Base-by-base conservation (phyloP, 2,888 invertebrate genomes). In the Heteropelma amictum region DNA sequence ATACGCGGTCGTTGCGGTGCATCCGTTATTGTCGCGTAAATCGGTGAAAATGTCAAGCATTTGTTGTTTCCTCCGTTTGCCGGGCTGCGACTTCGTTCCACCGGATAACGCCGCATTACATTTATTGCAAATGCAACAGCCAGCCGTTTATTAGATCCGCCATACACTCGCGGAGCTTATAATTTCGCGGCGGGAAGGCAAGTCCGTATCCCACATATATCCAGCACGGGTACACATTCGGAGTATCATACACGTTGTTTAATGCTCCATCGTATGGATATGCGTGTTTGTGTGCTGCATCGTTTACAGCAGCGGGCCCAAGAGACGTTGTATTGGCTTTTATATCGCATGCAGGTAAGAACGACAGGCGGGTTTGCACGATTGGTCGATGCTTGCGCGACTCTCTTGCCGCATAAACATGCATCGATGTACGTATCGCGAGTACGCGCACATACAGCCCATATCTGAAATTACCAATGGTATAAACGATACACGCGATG, bases 71-170 rank as follows among this genome's bases (percentile, higher is more conserved):
- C 26, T n/a, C 45, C 21, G n/a, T n/a, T n/a, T n/a, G n/a, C n/a
- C n/a, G n/a, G n/a, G 45, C 54, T 42, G 54, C 54, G 65, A 65
- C 68, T 56, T 70, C 80, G 85, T 87, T 87, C 86, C 86, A 82
- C 82, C 87, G 87, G 87, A 87, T 86, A 87, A 76, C 67, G 77
- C 71, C 65, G 76, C 80, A 86, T 85, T 83, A 86, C 85, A 84
- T 82, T 82, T 81, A 87, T 88, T 83, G 83, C 78, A 82, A 82
- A 79, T 78, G 77, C 75, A 76, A 78, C 78, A 77, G 72, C 76
- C 79, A 81, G 78, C 67, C 81, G 80, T 86, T 86, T 85, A 85
- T 87, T 87, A 87, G 87, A 87, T 87, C 83, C 87, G 86, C 87
- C 80, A n/a, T n/a, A n/a, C n/a, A 82, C 76, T 67, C 74, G 68